Percentiles rank a stretch among this genome's conserved stretches.
phyloP scores from a whole-genome alignment of 2,797 vertebrate species.

The Melopsittacus undulatus region DNA sequence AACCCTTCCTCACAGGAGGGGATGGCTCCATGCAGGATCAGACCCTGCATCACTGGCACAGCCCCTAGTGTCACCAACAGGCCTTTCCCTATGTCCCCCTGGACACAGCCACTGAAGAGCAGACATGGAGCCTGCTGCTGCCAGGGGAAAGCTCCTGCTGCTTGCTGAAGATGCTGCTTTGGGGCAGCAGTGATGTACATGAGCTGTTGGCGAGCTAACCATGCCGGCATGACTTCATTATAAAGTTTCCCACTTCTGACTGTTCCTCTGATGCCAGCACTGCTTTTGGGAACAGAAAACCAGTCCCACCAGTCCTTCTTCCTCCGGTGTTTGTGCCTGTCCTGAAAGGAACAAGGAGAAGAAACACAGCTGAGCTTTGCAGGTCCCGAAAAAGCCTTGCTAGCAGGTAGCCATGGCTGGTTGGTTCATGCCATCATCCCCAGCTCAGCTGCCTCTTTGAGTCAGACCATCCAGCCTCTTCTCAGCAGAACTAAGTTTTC shows the following conservation, averaged over 20 bases:
- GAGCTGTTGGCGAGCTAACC: background rate
- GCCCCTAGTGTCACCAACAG: fast-evolving
- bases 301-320: background rate
- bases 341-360: constrained; percentile 33
- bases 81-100: background rate
- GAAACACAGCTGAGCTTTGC: background rate
- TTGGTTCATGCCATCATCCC: background rate
- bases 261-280: constrained; percentile 7
- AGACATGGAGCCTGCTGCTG: constrained; percentile 21
- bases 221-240: background rate
- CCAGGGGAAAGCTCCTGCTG: background rate
- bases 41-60: background rate
- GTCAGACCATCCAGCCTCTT: background rate
- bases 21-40: background rate
- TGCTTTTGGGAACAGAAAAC: background rate
- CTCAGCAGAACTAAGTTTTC: background rate
- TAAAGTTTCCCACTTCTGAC: constrained; percentile 12
- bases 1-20: background rate
- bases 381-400: background rate
- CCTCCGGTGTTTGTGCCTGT: background rate
- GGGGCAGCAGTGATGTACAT: background rate
- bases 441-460: background rate
- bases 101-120: background rate
- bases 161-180: background rate
- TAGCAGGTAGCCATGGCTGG: background rate